phyloP scores from a whole-genome alignment of 2,888 invertebrate genomes.

The Choristoneura rosaceana region DNA sequence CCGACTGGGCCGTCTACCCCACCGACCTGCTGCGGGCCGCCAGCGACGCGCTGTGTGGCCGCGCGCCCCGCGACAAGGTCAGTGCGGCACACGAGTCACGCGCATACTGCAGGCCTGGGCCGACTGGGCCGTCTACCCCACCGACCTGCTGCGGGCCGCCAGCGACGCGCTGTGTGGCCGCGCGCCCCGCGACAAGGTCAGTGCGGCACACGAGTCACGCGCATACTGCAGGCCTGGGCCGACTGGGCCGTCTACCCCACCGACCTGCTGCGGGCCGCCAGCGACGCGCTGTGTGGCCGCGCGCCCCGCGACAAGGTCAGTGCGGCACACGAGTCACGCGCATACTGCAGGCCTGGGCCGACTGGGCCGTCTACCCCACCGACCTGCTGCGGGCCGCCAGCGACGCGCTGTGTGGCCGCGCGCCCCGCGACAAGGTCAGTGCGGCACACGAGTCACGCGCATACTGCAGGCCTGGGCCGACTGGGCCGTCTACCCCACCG shows the following conservation, averaged over 20 bases:
- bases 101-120: conserved; percentile 98
- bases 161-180: conserved; percentile 98
- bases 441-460: conserved; percentile 94
- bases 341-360: conserved; percentile 98
- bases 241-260: conserved; percentile 98
- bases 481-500: conserved; percentile 97
- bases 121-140: conserved; percentile 98
- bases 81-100: conserved; percentile 83
- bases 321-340: conserved; percentile 96
- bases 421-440: no score
- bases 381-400: conserved; percentile 95
- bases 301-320: no score
- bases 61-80: conserved; percentile 61
- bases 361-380: conserved; percentile 97
- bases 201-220: no score
- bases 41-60: conserved; percentile 96
- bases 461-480: conserved; percentile 99
- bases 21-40: conserved; percentile 95
- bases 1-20: conserved; percentile 98
- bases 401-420: conserved; percentile 96
- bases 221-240: conserved; percentile 98
- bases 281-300: conserved; percentile 97
- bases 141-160: conserved; percentile 94
- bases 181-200: no score
- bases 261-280: conserved; percentile 94